Base-by-base conservation (phyloP, 2,888 invertebrate species). In the Lathronympha strigana region DNA sequence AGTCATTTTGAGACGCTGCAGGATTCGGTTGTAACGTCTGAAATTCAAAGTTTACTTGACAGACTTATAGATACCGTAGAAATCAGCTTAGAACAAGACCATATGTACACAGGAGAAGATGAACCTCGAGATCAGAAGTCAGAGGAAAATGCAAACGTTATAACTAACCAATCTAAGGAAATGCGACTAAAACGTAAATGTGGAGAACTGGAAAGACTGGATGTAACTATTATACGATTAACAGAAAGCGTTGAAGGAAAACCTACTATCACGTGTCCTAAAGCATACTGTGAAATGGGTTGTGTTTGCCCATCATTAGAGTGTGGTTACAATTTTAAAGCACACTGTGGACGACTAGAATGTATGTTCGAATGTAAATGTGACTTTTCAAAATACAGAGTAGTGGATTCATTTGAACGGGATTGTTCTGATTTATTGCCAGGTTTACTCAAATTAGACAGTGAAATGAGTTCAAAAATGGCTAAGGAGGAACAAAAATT, bases 401-500 rank as follows among this genome's bases (percentile, higher is more conserved):
- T 71, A 69, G 76, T 74, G 3, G 79, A 82, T 64, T 75, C 75
- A n/a, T 72, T 82, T 55, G 78, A 83, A 61, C 71, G 68, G 40
- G 73, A 75, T 50, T 77, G 73, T 70, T 68, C 76, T 28, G 81
- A 84, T 60, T 64, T 82, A 45, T 73, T 88, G 61, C 83, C 86
- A 0, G 84, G 82, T 0, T 77, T 93, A 55, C 69, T 87, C 33
- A 85, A 86, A 71, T 76, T 94, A 58, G 90, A 93, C 69, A 88
- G 89, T 71, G 86, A 92, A 76, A 89, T 90, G 0, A 93, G 92
- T 73, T 85, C 80, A 47, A 92, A 93, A 64, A 83, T 95, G 67
- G 94, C 95, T 0, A 94, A 93, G 79, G 94, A 94, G 75, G 95
- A 95, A 80, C 93, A 94, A 79, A 95, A 95, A 76, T 95, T 95